Evolutionary conservation across 2,797 vertebrate species (phyloP), one percentile per base, ranked within the genome.

Genomic region (Sebastes melanostomus): DNA sequence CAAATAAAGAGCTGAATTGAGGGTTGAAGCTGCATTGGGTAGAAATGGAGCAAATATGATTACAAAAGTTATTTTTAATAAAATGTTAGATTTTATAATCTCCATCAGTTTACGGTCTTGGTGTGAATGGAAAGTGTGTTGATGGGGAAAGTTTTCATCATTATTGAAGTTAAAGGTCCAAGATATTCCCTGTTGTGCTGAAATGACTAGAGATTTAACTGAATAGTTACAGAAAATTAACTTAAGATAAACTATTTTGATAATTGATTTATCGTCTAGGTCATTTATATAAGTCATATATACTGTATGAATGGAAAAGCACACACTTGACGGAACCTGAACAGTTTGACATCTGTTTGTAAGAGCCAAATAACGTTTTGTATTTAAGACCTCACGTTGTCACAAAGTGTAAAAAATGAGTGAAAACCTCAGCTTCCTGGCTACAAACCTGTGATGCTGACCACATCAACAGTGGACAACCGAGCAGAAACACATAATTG

Each of bases 401-500:
- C 50, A 5, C 10, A 36, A 27, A 8, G 2, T 6, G 2, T 46
- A 36, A 14, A 77, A 81, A 5, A 8, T 5, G 2, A 72, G 34
- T 54, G 9, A 75, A 81, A 89, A 91, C 93, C 92, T 85, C 93
- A 91, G 72, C 82, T 92, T 94, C 91, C 91, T 91, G 87, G 84
- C 78, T 79, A 42, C 25, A 52, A 8, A 67, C 8, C 9, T n/a
- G 36, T 22, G 25, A 24, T 16, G 46, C 27, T 89, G 88, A 82
- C 88, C 92, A 93, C 91, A 93, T 82, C 73, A 74, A 87, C 63
- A 88, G 80, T 89, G 91, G 91, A 89, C 91, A 89, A 74, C 78
- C 38, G 54, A 65, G 55, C 58, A 55, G 42, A 85, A 62, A 78
- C 29, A 75, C 38, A 66, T 1, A 14, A 8, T 8, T 65, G 56